Evolutionary conservation across 2,888 invertebrate genomes (phyloP), one percentile per base, ranked within the genome.

Genomic region (Oscheius sp.): DNA sequence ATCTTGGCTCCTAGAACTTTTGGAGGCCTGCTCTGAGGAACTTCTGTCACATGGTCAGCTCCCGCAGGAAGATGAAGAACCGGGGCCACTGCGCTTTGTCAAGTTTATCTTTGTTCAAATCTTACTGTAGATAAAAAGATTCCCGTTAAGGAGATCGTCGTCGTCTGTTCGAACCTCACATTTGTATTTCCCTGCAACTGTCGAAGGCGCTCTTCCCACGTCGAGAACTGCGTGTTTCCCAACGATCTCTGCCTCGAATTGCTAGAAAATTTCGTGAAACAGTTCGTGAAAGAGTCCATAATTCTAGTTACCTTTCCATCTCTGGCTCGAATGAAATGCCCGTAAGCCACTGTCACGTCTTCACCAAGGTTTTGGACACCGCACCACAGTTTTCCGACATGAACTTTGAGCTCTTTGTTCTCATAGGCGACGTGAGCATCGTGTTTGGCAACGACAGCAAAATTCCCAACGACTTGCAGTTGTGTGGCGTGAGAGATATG

Each of bases 111-210:
- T 47, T 21, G 4, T 33, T 48, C 1, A 13, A 13, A 51, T 68
- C 75, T 76, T 50, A 80, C 82, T 60, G 58, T 82, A 82, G 33
- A 82, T 80, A 33, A 79, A 74, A 33, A 76, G 47, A 53, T 80
- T 80, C n/a, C 82, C 82, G 58, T 70, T 78, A 50, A 76, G 72
- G 42, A 82, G 68, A 21, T 80, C 72, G 55, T 77, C 79, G 59
- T 80, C 76, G 1, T 76, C 60, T 2, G 82, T 82, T 47, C 82
- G 72, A 9, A 82, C 77, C 76, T 82, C 82, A 63, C 82, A 82
- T 42, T 78, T 74, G 65, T 82, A 82, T 53, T 70, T 76, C 50
- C 82, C 82, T 58, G 80, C 79, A 1, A 80, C 77, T 13, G 55
- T 76, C 2, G 75, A 78, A 13, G 75, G 66, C 0, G 75, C 82